These are phyloP conservation scores for Saccopteryx leptura DNA, from an alignment of 2,113 vertebrate genomes.

Conservation along the genomic window DNA sequence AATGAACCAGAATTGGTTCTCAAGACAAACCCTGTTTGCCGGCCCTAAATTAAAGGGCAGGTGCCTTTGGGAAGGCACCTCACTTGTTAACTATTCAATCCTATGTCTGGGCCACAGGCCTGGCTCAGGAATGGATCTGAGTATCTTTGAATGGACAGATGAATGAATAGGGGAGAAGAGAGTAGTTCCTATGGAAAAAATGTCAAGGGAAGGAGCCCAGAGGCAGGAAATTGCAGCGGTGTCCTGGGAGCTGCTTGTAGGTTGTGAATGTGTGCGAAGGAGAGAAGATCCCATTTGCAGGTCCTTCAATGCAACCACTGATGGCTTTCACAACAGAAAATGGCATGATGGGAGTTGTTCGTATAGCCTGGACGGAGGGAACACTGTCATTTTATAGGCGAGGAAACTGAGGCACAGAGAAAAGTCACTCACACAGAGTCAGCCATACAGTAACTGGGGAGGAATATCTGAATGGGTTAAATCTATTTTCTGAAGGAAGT, in stretches of 20 bases:
- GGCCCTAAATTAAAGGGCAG: neutral
- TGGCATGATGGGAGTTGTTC: neutral
- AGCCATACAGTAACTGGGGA: neutral
- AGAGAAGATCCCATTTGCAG: neutral
- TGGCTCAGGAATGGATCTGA: neutral
- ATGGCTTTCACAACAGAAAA: neutral
- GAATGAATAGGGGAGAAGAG: neutral
- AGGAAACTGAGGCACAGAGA: neutral
- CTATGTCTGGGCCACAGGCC: neutral
- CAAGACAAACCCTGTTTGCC: neutral
- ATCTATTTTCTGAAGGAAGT: neutral
- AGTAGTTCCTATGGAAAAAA: neutral
- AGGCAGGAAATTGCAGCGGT: no score
- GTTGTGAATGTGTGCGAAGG: neutral
- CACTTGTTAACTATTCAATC: neutral
- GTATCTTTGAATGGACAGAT: neutral
- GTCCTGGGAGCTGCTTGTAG: rapidly evolving
- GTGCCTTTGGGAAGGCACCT: neutral
- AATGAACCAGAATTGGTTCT: neutral
- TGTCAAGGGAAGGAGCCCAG: rapidly evolving
- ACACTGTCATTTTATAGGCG: neutral
- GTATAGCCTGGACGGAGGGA: neutral
- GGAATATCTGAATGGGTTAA: constrained; percentile 22
- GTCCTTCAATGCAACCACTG: neutral
- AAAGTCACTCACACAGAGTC: neutral